phyloP scores from a whole-genome alignment of 2,888 invertebrate species.

The Agrotis puta region DNA sequence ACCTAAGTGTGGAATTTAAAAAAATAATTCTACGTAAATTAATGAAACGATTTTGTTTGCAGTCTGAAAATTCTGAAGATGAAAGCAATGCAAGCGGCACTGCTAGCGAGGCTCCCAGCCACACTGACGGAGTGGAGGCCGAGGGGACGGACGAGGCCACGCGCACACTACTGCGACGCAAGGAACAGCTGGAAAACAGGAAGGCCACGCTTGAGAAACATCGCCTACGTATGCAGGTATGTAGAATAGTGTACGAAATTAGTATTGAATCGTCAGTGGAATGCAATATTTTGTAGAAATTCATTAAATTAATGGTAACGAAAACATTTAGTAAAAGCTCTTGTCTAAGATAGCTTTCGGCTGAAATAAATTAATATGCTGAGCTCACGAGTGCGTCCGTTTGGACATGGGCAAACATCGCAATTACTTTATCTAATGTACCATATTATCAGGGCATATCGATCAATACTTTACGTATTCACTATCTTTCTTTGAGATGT shows the following conservation, averaged over 20 bases:
- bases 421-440: no score
- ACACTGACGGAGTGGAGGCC: slow-evolving; percentile 76
- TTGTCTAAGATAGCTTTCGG: no score
- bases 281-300: background rate
- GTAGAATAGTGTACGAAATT: slow-evolving; percentile 16
- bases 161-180: slow-evolving; percentile 81
- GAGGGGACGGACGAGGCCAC: slow-evolving; percentile 88
- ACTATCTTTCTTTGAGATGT: background rate
- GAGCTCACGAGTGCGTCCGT: background rate
- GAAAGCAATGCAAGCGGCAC: slow-evolving; percentile 76
- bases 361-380: no score
- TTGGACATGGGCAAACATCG: no score
- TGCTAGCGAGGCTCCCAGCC: slow-evolving; percentile 85
- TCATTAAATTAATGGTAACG: background rate
- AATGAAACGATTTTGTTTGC: slow-evolving; percentile 43
- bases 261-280: background rate
- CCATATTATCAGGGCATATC: no score
- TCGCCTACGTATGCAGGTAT: slow-evolving; percentile 85
- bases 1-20: no score
- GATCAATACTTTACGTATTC: background rate
- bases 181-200: slow-evolving; percentile 85
- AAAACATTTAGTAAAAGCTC: background rate
- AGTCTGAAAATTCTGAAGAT: slow-evolving; percentile 86
- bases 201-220: slow-evolving; percentile 85
- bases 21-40: background rate